These are phyloP conservation scores for Odontesthes bonariensis DNA, from an alignment of 2,113 vertebrate genomes.

Conservation along the genomic window DNA sequence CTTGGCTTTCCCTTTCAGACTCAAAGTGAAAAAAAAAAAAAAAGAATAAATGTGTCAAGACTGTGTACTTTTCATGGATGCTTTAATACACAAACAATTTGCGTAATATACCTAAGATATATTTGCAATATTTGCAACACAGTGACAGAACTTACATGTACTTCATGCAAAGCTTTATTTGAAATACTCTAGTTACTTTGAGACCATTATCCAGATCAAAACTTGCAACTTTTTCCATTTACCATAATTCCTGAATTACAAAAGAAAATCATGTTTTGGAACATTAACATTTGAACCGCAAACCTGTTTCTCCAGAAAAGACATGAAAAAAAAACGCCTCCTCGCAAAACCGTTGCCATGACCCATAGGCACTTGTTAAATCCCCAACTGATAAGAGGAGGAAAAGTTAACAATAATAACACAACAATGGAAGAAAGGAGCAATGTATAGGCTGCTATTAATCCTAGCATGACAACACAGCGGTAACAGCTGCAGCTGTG, in stretches of 20 bases:
- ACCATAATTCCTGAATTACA: too few species aligned
- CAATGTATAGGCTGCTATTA: neutral
- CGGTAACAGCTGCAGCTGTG: neutral
- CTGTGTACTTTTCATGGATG: slow-evolving; percentile 51
- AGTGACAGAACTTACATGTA: neutral
- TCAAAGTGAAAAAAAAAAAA: slow-evolving; percentile 40
- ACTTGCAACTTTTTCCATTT: too few species aligned
- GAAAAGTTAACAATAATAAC: neutral
- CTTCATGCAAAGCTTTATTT: slow-evolving; percentile 4
- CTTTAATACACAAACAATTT: slow-evolving; percentile 53
- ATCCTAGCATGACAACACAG: slow-evolving; percentile 9
- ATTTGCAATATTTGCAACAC: slow-evolving; percentile 1
- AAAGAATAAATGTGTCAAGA: slow-evolving; percentile 10
- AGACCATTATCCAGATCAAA: neutral
- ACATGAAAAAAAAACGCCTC: too few species aligned
- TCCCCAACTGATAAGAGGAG: neutral
- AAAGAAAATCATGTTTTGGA: too few species aligned
- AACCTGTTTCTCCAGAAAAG: too few species aligned
- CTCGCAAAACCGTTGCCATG: neutral
- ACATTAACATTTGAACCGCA: too few species aligned
- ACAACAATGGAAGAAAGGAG: neutral
- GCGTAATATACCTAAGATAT: slow-evolving; percentile 21
- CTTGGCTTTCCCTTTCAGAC: slow-evolving; percentile 43
- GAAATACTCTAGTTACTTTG: neutral
- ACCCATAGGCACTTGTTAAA: neutral